These are phyloP conservation scores for Antigone vipio DNA, from an alignment of 2,113 vertebrate species.

Conservation along the genomic window DNA sequence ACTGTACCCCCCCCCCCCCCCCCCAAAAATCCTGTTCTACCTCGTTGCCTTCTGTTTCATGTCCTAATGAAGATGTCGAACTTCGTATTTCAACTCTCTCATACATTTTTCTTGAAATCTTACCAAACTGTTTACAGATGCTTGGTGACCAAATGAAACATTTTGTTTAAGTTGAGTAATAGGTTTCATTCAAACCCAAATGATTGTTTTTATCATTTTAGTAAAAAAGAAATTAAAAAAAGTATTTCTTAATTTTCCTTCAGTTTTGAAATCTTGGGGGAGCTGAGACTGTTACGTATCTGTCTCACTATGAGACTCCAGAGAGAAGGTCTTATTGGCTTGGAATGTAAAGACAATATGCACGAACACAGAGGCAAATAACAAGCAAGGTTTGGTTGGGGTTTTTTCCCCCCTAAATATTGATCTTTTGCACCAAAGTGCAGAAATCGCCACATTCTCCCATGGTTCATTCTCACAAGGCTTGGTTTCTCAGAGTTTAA, in stretches of 20 bases:
- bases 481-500: not conserved
- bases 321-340: not conserved
- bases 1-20: not conserved
- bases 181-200: not conserved
- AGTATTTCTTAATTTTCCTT: not conserved
- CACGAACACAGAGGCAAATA: not conserved
- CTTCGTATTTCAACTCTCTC: fast-evolving
- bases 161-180: not conserved
- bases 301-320: not conserved
- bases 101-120: not conserved
- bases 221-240: not conserved
- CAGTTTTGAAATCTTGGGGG: not conserved
- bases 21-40: fast-evolving
- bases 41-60: not conserved
- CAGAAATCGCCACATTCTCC: not conserved
- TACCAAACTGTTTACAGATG: not conserved
- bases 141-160: not conserved
- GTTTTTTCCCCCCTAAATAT: fast-evolving
- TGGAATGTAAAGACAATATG: not conserved
- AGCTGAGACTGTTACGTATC: not conserved
- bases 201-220: not conserved
- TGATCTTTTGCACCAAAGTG: not conserved
- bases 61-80: not conserved
- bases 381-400: not conserved
- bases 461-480: not conserved